Base-by-base conservation (phyloP, 2,113 vertebrate genomes). In the Gadus chalcogrammus region DNA sequence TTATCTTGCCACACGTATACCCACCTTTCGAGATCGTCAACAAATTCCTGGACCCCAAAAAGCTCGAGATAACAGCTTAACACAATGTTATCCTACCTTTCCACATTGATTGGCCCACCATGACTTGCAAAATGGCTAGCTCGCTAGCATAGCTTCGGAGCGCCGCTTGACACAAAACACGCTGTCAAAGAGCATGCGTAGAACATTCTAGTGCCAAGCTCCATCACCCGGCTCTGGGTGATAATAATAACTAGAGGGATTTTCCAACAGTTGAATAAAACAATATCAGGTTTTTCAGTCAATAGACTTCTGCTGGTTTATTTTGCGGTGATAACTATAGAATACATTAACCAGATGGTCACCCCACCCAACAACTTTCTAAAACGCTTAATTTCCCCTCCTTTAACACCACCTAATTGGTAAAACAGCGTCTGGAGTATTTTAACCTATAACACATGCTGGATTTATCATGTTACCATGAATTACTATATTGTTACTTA, bases 81-180 rank as follows among this genome's bases (percentile, higher is more conserved):
- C 24, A 61, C 7, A 62, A 38, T 64, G 68, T 71, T 67, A 66
- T 78, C 81, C 87, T 85, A 72, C 76, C 84, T 81, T 71, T 78
- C 73, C 78, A 79, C 76, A 67, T 79, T 89, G 86, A 89, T 88
- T 88, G 90, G 91, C 90, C 92, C 90, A 92, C 90, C 91, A 92
- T 93, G 91, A 93, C 91, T 93, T 93, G 92, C 92, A 93, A 64
- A 91, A 93, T 83, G 79, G 85, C 83, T 87, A 90, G 91, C 91
- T 89, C 81, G 82, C 79, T 83, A 79, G 85, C 87, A 85, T 87
- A 88, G 82, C 87, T 31, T 87, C 88, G 84, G 86, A 83, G 80
- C 79, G 8, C 81, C 69, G 79, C 77, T 82, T 85, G 79, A 86
- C 88, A 87, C 78, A 72, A 83, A 85, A 87, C 87, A 90, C 86